Evolutionary conservation across 2,113 vertebrate species (phyloP), one percentile per base, ranked within the genome.

Genomic region (Sinocyclocheilus maitianheensis): DNA sequence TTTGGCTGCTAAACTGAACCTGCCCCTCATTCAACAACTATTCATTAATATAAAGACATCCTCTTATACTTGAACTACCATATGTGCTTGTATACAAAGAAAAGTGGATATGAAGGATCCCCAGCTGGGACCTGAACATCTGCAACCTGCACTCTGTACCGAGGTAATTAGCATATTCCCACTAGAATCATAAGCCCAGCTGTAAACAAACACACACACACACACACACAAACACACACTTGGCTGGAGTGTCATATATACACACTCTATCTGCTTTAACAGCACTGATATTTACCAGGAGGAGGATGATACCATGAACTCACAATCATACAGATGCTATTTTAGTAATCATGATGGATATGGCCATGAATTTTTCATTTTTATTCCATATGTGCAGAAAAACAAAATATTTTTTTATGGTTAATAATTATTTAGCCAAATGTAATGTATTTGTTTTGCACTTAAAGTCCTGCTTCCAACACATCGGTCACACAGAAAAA

Each of bases 41-140:
- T 71, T 34, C 43, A 53, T 83, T 53, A 71, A 26, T 71, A 83
- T 83, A 71, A 83, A 83, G 43, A 71, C 26, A 71, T 55, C 26
- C 46, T 67, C 18, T 71, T 53, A 71, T 55, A 43, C 69, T n/a
- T 43, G 69, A 72, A 43, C 1, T n/a, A 72, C 20, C 69, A 72
- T 72, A 72, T 72, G 65, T 22, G 37, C 69, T 43, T 43, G 69
- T 72, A 72, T 72, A 72, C 9, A 72, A 72, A 22, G 58, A 62
- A 62, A 62, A 62, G 58, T 62, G 58, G 58, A 62, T n/a, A 2
- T 72, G 69, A 72, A 72, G 10, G 69, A 72, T 43, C 37, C 69
- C 69, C 69, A 72, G 18, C 37, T 72, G 69, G 69, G 69, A 72
- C 37, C 9, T 43, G 37, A 72, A 72, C 69, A 72, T 43, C 69